Base-by-base conservation (phyloP, 2,888 invertebrate species). In the Phortica okadai region DNA sequence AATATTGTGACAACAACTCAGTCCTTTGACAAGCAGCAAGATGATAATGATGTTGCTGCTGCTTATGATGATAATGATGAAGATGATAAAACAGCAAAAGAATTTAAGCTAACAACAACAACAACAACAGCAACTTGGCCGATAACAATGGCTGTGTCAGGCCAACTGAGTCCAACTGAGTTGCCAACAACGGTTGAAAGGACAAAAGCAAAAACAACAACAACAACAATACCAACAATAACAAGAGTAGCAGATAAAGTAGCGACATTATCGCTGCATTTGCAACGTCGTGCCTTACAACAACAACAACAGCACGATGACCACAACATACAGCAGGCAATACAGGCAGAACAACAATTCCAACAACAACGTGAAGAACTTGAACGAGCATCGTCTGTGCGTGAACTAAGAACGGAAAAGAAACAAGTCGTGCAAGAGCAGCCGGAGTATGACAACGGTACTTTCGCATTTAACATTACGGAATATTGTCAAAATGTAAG, bases 401-500 rank as follows among this genome's bases (percentile, higher is more conserved):
- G 33, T 33, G 42, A 56, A 56, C 14, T 56, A 3, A 16, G n/a
- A 56, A 56, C 11, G 14, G 56, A 16, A 56, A 16, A 16, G 16
- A 59, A 66, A 59, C 73, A 56, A 50, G 8, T 50, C 50, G 50
- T 11, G 10, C 59, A 16, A 62, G 21, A 16, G 21, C 42, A 67
- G 45, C 45, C 21, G 25, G 21, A 69, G 41, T 25, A 69, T 45
- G 69, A 69, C 74, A 76, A 76, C 64, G 81, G 79, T 67, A 78
- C 81, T 77, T 84, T 85, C 74, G 83, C 80, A 77, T 86, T 85
- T 79, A 88, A 88, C 73, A 78, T 86, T 11, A 89, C 88, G 73
- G 83, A 85, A 78, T 79, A 81, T 76, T 87, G 89, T 82, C 85
- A 87, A 81, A 89, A 88, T 79, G 88, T 89, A 82, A 87, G 85